Conservation (phyloP, 2,888 invertebrate species). For the Acholoe squamosa region DNA sequence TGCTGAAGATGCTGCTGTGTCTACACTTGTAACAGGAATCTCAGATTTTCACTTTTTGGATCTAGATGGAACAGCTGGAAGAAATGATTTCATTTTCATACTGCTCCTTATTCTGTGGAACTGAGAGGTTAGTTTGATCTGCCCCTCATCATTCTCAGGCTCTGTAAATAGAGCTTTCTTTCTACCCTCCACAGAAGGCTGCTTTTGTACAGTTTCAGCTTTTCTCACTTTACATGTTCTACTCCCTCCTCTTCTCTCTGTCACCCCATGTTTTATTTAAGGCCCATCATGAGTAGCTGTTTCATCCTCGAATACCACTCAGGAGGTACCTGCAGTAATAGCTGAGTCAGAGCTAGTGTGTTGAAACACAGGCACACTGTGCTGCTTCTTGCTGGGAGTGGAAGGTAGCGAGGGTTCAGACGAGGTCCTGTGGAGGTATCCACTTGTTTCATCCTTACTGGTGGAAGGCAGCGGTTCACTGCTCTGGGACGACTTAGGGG, state of each 20-base stretch:
- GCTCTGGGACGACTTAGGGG: neutral
- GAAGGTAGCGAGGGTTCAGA: constrained; percentile 35
- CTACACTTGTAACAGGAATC: neutral
- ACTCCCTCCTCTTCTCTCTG: neutral
- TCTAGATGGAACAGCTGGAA: neutral
- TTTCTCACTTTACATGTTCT: too few relatives aligned
- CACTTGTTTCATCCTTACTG: neutral
- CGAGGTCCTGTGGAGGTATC: constrained; percentile 35
- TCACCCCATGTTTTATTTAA: neutral
- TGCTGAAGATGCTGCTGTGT: neutral
- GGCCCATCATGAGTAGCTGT: neutral
- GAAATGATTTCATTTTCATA: neutral
- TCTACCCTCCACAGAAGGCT: too few relatives aligned
- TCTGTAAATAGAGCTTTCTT: too few relatives aligned
- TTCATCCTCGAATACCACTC: neutral
- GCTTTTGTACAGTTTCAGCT: too few relatives aligned
- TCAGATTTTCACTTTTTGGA: constrained; percentile 4
- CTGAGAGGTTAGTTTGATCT: too few relatives aligned
- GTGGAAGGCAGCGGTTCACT: constrained; percentile 41
- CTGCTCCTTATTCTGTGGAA: neutral
- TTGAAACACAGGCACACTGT: neutral
- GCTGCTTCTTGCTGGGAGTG: neutral
- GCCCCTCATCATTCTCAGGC: too few relatives aligned
- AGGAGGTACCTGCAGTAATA: neutral
- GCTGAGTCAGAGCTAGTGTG: constrained; percentile 24